Percentiles rank a stretch among this genome's conserved stretches.
phyloP scores from a whole-genome alignment of 2,888 invertebrate genomes.

The Nasonia oneida region DNA sequence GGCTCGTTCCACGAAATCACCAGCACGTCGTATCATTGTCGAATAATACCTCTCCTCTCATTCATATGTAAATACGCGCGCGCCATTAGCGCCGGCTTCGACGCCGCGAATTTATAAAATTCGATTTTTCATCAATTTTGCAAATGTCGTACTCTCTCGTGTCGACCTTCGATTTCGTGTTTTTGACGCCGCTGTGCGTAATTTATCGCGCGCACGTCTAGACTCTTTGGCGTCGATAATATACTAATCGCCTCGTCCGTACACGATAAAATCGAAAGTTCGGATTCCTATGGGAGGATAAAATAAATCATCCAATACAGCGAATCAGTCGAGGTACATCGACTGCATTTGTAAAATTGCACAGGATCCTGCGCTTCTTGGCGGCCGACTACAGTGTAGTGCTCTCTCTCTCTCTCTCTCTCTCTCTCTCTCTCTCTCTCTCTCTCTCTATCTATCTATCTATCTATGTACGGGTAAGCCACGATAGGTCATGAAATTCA shows the following conservation, averaged over 20 bases:
- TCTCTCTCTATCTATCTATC: too few relatives aligned
- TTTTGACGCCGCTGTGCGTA: too few relatives aligned
- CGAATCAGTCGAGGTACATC: too few relatives aligned
- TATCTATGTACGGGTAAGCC: not conserved
- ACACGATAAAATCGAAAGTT: not conserved
- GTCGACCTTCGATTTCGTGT: too few relatives aligned
- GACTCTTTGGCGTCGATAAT: too few relatives aligned
- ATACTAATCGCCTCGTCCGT: not conserved
- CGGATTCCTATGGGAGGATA: too few relatives aligned
- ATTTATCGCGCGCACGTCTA: too few relatives aligned
- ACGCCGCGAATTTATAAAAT: not conserved
- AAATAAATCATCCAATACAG: too few relatives aligned
- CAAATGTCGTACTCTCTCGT: not conserved
- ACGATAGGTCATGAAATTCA: slow-evolving; percentile 59
- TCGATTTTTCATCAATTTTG: not conserved
- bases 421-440: not conserved
- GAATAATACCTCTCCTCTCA: not conserved
- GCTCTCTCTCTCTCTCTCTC: not conserved
- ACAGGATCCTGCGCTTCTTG: not conserved
- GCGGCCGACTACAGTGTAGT: too few relatives aligned
- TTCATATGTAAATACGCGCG: not conserved
- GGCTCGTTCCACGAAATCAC: not conserved
- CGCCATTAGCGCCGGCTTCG: too few relatives aligned
- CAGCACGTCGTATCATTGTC: not conserved
- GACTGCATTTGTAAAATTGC: too few relatives aligned